These are phyloP conservation scores for Lumbricus terrestris DNA, from an alignment of 2,888 invertebrate genomes.

Conservation along the genomic window DNA sequence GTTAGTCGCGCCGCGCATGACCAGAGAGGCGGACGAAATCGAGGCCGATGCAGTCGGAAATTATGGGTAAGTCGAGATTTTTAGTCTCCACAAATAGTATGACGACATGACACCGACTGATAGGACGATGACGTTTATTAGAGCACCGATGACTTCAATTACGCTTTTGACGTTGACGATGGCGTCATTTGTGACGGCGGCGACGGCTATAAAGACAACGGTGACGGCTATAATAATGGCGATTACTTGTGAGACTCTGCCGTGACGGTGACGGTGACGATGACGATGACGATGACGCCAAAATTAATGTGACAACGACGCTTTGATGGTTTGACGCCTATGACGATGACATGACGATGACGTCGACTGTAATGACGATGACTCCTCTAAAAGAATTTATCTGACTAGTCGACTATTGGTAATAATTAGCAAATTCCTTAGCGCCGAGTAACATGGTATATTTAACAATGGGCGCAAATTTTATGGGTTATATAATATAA, in stretches of 20 bases:
- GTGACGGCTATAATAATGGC: not conserved
- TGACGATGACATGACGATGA: not conserved
- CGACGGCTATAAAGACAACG: not conserved
- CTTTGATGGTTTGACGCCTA: too few relatives aligned
- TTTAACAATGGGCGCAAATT: too few relatives aligned
- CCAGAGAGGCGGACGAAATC: not conserved
- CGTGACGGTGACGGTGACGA: too few relatives aligned
- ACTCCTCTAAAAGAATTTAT: too few relatives aligned
- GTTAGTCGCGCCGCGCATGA: not conserved
- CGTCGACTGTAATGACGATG: too few relatives aligned
- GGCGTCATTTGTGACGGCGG: not conserved
- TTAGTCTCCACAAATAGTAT: not conserved
- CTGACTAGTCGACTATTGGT: too few relatives aligned
- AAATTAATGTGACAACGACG: too few relatives aligned
- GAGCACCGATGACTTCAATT: not conserved
- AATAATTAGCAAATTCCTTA: too few relatives aligned
- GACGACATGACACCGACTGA: not conserved
- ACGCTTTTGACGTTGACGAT: not conserved
- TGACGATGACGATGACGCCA: too few relatives aligned
- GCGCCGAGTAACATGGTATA: too few relatives aligned
- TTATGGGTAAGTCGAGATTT: not conserved
- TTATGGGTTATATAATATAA: too few relatives aligned
- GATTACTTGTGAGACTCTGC: too few relatives aligned
- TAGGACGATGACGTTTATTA: slow-evolving; percentile 11
- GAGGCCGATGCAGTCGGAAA: not conserved